Percentiles rank a stretch among this genome's conserved stretches.
phyloP scores from a whole-genome alignment of 2,797 vertebrate species.

The Anabas testudineus region DNA sequence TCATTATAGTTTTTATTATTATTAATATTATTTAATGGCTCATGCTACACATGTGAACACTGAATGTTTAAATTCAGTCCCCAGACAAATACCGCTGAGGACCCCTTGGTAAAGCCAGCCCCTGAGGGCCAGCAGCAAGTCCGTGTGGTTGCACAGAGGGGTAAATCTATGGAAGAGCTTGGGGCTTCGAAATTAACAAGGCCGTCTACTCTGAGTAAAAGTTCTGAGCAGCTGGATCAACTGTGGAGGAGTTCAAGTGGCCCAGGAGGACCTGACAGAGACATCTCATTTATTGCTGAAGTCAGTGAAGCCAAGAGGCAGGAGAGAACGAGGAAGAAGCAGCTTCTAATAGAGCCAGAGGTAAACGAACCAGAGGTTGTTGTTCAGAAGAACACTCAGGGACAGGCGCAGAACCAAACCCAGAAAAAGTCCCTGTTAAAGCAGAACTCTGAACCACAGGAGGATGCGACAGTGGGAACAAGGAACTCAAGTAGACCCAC shows the following conservation, averaged over 20 bases:
- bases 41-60: conserved; percentile 11
- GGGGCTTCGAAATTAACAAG: conserved; percentile 65
- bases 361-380: conserved; percentile 46
- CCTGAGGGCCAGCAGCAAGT: conserved; percentile 57
- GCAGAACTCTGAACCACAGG: conserved; percentile 53
- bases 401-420: conserved; percentile 55
- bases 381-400: conserved; percentile 59
- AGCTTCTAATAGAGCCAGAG: conserved; percentile 11
- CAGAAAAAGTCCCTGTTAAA: conserved; percentile 51
- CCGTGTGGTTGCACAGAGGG: conserved; percentile 76
- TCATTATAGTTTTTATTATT: conserved; percentile 6
- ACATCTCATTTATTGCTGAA: conserved; percentile 53
- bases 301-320: conserved; percentile 44
- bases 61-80: conserved; percentile 62
- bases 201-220: conserved; percentile 79
- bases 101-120: conserved; percentile 7
- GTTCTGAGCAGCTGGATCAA: conserved; percentile 85
- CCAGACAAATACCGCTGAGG: conserved; percentile 53
- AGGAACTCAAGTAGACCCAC: conserved; percentile 47
- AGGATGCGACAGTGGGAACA: conserved; percentile 24
- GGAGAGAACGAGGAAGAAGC: conserved; percentile 35
- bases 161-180: conserved; percentile 87
- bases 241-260: conserved; percentile 36
- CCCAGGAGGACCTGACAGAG: conserved; percentile 27
- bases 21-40: too few species aligned